A percentile compares a stretch with the other conserved stretches of the same genome.
Evolutionary conservation across 92 coral and sea anemone species (phyloP).

Genomic region (Diadumene lineata): DNA sequence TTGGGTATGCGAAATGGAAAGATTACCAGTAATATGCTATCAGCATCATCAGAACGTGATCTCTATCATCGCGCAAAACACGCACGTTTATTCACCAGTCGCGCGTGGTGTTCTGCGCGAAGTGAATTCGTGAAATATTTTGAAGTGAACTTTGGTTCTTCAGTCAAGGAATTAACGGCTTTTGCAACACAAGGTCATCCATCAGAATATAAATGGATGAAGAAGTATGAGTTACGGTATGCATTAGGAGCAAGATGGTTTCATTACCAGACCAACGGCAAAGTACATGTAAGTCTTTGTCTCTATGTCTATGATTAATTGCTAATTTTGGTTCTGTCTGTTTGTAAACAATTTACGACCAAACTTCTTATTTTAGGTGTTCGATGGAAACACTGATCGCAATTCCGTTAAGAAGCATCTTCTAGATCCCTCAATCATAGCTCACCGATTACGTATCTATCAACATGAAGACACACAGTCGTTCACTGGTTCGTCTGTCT

Average conservation of each 20-base stretch:
- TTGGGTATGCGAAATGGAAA: conserved; percentile 45
- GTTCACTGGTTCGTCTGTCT: conserved; percentile 65
- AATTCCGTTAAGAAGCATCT: conserved; percentile 54
- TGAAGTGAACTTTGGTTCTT: conserved; percentile 68
- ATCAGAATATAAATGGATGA: conserved; percentile 63
- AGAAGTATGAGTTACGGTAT: conserved; percentile 52
- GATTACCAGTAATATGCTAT: conserved; percentile 45
- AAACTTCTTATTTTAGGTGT: conserved; percentile 41
- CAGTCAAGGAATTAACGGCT: conserved; percentile 59
- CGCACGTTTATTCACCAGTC: conserved; percentile 66
- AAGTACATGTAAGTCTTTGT: conserved; percentile 45
- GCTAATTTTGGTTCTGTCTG: background rate
- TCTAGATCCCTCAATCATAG: conserved; percentile 52
- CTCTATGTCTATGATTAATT: background rate
- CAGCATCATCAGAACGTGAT: conserved; percentile 81
- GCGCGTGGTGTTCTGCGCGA: conserved; percentile 95
- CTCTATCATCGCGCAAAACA: conserved; percentile 58
- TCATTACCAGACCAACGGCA: conserved; percentile 53
- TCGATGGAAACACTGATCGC: conserved; percentile 70
- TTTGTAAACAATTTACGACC: background rate
- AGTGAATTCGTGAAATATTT: conserved; percentile 60
- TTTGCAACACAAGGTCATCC: conserved; percentile 90
- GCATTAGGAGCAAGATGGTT: conserved; percentile 71
- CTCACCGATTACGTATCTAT: conserved; percentile 51
- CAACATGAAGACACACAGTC: conserved; percentile 41